phyloP scores from a whole-genome alignment of 2,888 invertebrate genomes.

The Apantesis nais region DNA sequence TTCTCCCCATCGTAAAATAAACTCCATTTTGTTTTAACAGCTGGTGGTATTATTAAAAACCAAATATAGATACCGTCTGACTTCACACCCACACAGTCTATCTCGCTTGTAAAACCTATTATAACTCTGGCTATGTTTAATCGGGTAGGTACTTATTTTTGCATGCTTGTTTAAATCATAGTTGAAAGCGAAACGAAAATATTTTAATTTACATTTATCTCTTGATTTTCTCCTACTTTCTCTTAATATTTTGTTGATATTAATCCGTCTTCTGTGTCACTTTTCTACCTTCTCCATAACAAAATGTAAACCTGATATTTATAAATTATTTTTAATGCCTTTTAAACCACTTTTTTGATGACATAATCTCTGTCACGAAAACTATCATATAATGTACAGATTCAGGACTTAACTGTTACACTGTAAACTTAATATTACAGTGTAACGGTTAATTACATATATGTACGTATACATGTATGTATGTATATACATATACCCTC shows the following conservation, averaged over 20 bases:
- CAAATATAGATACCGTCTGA: conserved; percentile 38
- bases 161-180: background rate
- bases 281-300: background rate
- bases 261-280: background rate
- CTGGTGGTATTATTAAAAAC: conserved; percentile 36
- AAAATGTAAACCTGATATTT: background rate
- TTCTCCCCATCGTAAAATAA: conserved; percentile 32
- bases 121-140: background rate
- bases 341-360: no score
- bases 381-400: no score
- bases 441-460: no score
- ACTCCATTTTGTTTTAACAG: conserved; percentile 34
- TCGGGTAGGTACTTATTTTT: background rate
- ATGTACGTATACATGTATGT: no score
- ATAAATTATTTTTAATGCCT: no score
- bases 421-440: no score
- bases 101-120: conserved; percentile 14
- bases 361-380: no score
- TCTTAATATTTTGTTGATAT: background rate
- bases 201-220: background rate
- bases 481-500: no score
- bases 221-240: background rate
- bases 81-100: conserved; percentile 26
- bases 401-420: no score
- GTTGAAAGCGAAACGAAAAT: background rate